Conservation (phyloP, 2,888 invertebrate genomes). For the Pristionchus japonicus region DNA sequence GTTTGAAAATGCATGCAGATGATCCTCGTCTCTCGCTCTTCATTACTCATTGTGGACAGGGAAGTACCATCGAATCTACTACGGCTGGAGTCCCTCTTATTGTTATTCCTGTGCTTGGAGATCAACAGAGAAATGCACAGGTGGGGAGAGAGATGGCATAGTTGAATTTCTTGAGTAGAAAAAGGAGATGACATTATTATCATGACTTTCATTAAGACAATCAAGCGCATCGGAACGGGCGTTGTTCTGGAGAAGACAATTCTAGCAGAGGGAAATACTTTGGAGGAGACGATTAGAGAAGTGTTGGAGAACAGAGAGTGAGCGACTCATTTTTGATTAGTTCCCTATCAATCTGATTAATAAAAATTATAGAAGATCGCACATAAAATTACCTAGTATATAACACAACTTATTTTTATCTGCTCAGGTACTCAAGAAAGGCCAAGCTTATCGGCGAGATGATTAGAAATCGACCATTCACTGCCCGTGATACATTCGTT, state of each 20-base stretch:
- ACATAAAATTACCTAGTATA: background rate
- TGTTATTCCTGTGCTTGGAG: slow-evolving; percentile 76
- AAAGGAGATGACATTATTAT: background rate
- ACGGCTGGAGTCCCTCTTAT: slow-evolving; percentile 75
- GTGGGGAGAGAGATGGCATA: too few relatives aligned
- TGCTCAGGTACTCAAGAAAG: background rate
- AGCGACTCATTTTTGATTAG: background rate
- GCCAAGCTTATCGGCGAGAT: background rate
- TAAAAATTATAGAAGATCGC: background rate
- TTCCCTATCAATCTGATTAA: too few relatives aligned
- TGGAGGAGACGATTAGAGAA: background rate
- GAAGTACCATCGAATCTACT: background rate
- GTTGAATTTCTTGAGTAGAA: too few relatives aligned
- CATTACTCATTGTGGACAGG: background rate
- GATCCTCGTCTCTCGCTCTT: slow-evolving; percentile 9
- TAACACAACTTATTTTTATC: background rate
- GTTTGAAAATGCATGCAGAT: background rate
- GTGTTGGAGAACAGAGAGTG: background rate
- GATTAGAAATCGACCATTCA: background rate
- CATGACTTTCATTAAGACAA: background rate
- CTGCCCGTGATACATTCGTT: background rate
- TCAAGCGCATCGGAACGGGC: slow-evolving; percentile 10
- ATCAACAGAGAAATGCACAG: slow-evolving; percentile 76
- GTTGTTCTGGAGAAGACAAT: background rate
- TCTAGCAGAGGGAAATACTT: background rate